Evolutionary conservation across 2,888 invertebrate species (phyloP), one percentile per base, ranked within the genome.

Genomic region (Erebia ligea): DNA sequence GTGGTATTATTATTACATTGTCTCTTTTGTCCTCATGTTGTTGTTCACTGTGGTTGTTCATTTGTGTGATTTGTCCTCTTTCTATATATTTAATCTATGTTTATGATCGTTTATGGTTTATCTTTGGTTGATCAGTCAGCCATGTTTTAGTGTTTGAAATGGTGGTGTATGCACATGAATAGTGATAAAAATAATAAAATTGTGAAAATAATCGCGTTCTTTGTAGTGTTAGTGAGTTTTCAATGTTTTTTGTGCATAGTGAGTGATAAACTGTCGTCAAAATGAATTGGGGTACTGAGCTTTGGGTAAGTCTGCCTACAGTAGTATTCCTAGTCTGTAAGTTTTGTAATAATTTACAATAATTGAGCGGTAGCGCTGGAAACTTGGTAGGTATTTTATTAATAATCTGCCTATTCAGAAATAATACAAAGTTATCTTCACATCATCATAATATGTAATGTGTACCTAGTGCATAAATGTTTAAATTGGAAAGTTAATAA

Each of bases 221-320:
- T 81, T 79, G 85, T 80, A 83, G 86, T 86, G 86, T 79, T 84
- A 84, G 91, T 90, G 92, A 85, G 85, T 84, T 84, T 86, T 91
- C 89, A 87, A 92, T 92, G 92, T 90, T 89, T 89, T 89, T 86
- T 85, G 90, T 91, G 92, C 83, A 82, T 87, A 87, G 91, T 90
- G 87, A 82, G 86, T 87, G 88, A 88, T 83, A 81, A 82, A 83
- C 83, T 80, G 82, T 84, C 81, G 88, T 87, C 81, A 94, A 92
- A 91, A 95, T 95, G 94, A 95, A 95, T 92, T 95, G 95, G 95
- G 95, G 95, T 88, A 94, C 94, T 73, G 95, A 95, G 91, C 95
- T 95, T 88, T 95, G 95, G 95, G 95, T 95, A 90, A 94, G 95
- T 94, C 78, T 66, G 70, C 21, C 58, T 73, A 56, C 57, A 42